Evolutionary conservation across 53 echinoderm and acorn worm genomes (phyloP).

Genomic region (Actinopyga echinites): DNA sequence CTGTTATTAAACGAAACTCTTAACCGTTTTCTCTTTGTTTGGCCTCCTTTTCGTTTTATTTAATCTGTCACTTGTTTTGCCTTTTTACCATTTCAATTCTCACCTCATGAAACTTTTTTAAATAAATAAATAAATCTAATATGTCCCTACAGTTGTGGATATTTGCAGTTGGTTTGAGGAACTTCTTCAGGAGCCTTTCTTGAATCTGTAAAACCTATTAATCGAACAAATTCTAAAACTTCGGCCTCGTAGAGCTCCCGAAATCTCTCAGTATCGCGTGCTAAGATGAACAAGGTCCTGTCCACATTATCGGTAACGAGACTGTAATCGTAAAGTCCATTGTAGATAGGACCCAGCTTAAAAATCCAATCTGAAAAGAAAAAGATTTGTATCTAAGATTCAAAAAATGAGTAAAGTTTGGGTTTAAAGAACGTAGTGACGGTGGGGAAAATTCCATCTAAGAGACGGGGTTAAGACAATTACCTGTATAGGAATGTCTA

Average conservation of each 20-base stretch:
- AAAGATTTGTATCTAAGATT: not conserved
- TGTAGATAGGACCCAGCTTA: slow-evolving; percentile 66
- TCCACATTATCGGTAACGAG: slow-evolving; percentile 68
- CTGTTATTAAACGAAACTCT: too few species aligned
- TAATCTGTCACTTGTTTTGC: too few species aligned
- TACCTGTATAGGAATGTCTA: too few species aligned
- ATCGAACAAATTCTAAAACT: slow-evolving; percentile 62
- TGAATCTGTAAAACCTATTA: slow-evolving; percentile 56
- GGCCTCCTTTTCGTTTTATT: too few species aligned
- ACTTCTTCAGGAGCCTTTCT: slow-evolving; percentile 44
- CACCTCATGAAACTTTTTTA: too few species aligned
- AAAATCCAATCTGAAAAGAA: slow-evolving; percentile 66
- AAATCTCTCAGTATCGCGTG: slow-evolving; percentile 57
- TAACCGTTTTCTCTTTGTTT: too few species aligned
- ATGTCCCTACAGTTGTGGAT: slow-evolving; percentile 38
- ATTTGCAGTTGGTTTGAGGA: slow-evolving; percentile 66
- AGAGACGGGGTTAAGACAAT: too few species aligned
- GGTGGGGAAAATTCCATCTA: too few species aligned
- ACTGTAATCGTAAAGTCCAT: slow-evolving; percentile 72
- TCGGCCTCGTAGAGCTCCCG: slow-evolving; percentile 62
- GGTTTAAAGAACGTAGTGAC: too few species aligned
- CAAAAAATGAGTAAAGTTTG: too few species aligned
- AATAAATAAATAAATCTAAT: too few species aligned
- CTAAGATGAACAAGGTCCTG: slow-evolving; percentile 69
- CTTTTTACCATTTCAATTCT: too few species aligned